Evolutionary conservation across 2,888 invertebrate species (phyloP).

Genomic region (Pollenia griseotomentosa): DNA sequence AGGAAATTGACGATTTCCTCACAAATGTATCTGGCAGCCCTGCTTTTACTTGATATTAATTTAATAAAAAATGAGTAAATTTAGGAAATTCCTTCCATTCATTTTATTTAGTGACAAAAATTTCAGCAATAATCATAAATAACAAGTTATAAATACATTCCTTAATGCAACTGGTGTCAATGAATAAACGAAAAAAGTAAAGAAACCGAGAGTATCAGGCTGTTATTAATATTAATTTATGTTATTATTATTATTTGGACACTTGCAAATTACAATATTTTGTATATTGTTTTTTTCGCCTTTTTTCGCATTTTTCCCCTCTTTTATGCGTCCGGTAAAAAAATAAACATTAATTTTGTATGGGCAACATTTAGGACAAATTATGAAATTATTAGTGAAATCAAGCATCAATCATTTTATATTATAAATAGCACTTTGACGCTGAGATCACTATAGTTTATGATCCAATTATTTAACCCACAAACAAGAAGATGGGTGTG

Average conservation of each 20-base stretch:
- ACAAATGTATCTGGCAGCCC: too few species aligned
- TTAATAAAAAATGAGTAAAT: neutral
- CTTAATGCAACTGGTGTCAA: conserved; percentile 14
- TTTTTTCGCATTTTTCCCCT: conserved; percentile 12
- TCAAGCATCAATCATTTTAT: conserved; percentile 32
- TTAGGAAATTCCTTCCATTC: neutral
- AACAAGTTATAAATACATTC: conserved; percentile 14
- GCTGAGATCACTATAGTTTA: conserved; percentile 20
- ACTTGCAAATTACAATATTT: conserved; percentile 62
- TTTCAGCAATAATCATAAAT: conserved; percentile 5
- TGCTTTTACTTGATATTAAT: too few species aligned
- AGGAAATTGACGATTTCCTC: too few species aligned
- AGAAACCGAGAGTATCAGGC: conserved; percentile 1
- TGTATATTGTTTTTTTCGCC: conserved; percentile 28
- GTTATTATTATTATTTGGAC: conserved; percentile 62
- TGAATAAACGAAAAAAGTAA: neutral
- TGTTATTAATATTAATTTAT: conserved; percentile 57
- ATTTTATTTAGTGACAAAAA: neutral
- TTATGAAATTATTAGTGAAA: conserved; percentile 42
- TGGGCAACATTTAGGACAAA: conserved; percentile 47
- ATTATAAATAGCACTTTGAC: conserved; percentile 3
- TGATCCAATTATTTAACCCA: neutral
- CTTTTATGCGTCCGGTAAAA: conserved; percentile 27
- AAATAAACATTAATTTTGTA: neutral
- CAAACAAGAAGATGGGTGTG: too few species aligned